Percentiles rank a stretch among this genome's conserved stretches.
phyloP scores from a whole-genome alignment of 2,888 invertebrate genomes.

The Troilus luridus region DNA sequence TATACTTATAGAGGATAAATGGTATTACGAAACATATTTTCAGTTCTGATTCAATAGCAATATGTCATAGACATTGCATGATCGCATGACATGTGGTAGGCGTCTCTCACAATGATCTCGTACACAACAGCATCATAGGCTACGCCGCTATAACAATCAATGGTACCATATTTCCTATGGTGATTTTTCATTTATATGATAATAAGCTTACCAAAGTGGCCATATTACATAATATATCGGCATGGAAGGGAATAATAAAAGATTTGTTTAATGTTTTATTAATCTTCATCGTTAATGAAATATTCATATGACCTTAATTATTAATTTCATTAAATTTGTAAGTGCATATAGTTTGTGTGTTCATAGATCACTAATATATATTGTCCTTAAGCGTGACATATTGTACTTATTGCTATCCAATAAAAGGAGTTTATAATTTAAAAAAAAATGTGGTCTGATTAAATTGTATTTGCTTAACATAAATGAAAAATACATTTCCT shows the following conservation, averaged over 20 bases:
- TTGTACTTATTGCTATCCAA: too few relatives aligned
- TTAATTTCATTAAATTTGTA: too few relatives aligned
- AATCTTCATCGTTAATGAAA: neutral
- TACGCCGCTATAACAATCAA: neutral
- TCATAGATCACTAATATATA: too few relatives aligned
- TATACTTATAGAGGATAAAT: neutral
- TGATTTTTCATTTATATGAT: slow-evolving; percentile 41
- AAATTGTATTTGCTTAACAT: neutral
- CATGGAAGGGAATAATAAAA: neutral
- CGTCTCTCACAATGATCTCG: slow-evolving; percentile 4
- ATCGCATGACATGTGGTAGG: slow-evolving; percentile 33
- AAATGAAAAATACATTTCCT: too few relatives aligned
- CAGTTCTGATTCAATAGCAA: neutral
- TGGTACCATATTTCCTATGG: neutral
- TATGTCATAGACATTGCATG: slow-evolving; percentile 23
- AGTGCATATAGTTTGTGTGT: too few relatives aligned
- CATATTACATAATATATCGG: neutral
- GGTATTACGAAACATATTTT: neutral
- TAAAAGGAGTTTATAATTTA: too few relatives aligned
- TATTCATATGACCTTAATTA: neutral
- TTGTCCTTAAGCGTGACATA: too few relatives aligned
- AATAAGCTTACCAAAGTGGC: neutral
- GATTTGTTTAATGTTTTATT: neutral
- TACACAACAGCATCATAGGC: neutral
- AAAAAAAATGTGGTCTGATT: neutral